Base-by-base conservation (phyloP, 1,140 invertebrate genomes). In the Lysiphlebus fabarum region DNA sequence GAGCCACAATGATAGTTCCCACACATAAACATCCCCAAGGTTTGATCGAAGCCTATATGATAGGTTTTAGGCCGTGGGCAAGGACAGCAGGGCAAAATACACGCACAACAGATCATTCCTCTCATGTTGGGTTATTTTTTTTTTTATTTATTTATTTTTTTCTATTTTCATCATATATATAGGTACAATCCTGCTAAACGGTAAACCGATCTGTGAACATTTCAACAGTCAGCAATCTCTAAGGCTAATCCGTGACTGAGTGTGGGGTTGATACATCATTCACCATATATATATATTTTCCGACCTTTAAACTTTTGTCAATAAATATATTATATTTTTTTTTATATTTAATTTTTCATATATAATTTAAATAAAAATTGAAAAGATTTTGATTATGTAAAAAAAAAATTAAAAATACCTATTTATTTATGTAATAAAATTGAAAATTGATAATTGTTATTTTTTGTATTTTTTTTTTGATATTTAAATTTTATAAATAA, bases 141-240 rank as follows among this genome's bases (percentile, higher is more conserved):
- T 17, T 17, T 26, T 26, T 26, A 2, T 26, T 26, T 26, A 1
- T 26, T 26, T 26, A n/a, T n/a, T 26, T 26, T 26, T 26, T 26
- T 26, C 17, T n/a, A n/a, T n/a, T n/a, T n/a, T n/a, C 17, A 51
- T 51, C 49, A 51, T 74, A 74, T 69, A 51, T 74, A 74, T 69
- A 74, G 69, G 73, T 71, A 70, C 67, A 71, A 77, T 76, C 74
- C 75, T 76, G 67, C 76, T 78, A 77, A 78, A 78, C 76, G 75
- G 76, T 78, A 78, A 78, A 78, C 75, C 76, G 76, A 78, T 78
- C 76, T 78, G 76, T 78, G 76, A 78, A 78, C 76, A 78, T 78
- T 78, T 78, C 75, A 77, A 73, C 75, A 78, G 76, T 78, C 76
- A 78, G 73, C 76, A 75, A 78, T 77, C 75, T 77, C 76, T 60